Evolutionary conservation across 2,888 invertebrate genomes (phyloP), one percentile per base, ranked within the genome.

Genomic region (Melinaea menophilus): DNA sequence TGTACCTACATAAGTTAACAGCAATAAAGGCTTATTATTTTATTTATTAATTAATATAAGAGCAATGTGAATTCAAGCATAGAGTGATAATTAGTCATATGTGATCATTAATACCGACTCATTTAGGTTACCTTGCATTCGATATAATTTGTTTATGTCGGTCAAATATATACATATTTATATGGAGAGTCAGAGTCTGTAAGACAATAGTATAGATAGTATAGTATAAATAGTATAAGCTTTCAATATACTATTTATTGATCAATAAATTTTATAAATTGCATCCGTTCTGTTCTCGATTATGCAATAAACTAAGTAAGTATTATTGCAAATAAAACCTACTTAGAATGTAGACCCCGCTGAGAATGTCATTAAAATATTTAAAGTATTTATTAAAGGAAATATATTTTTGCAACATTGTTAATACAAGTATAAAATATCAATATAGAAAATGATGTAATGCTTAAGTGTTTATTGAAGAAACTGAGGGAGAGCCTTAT

Each of bases 321-420:
- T 48, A 48, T 13, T 48, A 48, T n/a, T 48, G 22, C 13, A 48
- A 48, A 13, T 22, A 22, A 22, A 48, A 48, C 48, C 48, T 48
- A n/a, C 13, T n/a, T 48, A 48, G 5, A 48, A 48, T 48, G 48
- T 48, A 48, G 13, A 48, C 48, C 48, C 48, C 48, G 48, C 48
- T 48, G 13, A 22, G 48, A n/a, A 22, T 22, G 22, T 22, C 22
- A 22, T 22, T 22, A 22, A 22, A 22, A 22, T 22, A 22, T 22
- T 22, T 22, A 48, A 22, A 22, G 5, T 22, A 22, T 48, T 48
- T 22, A 22, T 22, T 22, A 22, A 22, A 22, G 22, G 22, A 22
- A 22, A 22, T 22, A 22, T 22, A 22, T 22, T 22, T 22, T 22
- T 22, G 22, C 22, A 22, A 22, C 22, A 22, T 22, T 22, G 22